Percentiles rank a stretch among this genome's conserved stretches.
These are phyloP conservation scores for Meloe dianella DNA, from an alignment of 2,888 invertebrate species.

Conservation along the genomic window DNA sequence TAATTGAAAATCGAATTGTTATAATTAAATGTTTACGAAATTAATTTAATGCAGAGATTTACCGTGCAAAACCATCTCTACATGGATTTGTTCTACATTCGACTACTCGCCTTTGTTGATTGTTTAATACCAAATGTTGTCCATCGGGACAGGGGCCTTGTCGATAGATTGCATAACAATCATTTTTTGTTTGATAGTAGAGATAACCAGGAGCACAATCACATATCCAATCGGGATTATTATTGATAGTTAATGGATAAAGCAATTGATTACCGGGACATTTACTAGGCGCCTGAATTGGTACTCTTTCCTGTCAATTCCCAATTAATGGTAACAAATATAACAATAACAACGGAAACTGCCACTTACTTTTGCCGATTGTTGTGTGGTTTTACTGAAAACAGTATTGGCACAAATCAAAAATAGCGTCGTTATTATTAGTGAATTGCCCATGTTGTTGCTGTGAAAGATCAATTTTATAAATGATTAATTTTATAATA, in stretches of 20 bases:
- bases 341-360: background rate
- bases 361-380: background rate
- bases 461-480: too few species aligned
- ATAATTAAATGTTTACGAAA: background rate
- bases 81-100: conserved; percentile 70
- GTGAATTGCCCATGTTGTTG: background rate
- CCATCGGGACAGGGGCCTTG: conserved; percentile 68
- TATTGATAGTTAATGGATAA: conserved; percentile 74
- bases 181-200: conserved; percentile 67
- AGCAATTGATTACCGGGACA: conserved; percentile 70
- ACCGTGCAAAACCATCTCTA: conserved; percentile 62
- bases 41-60: conserved; percentile 23
- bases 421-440: background rate
- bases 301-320: conserved; percentile 37
- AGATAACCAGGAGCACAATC: conserved; percentile 68
- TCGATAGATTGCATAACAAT: conserved; percentile 68
- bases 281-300: conserved; percentile 59
- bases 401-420: background rate
- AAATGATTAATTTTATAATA: too few species aligned
- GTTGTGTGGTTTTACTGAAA: background rate
- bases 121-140: conserved; percentile 65
- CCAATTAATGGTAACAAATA: background rate
- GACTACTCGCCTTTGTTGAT: conserved; percentile 58
- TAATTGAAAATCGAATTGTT: background rate
- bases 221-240: conserved; percentile 67